Base-by-base conservation (phyloP, 2,797 vertebrate genomes). In the Chaetodon trifasciatus region DNA sequence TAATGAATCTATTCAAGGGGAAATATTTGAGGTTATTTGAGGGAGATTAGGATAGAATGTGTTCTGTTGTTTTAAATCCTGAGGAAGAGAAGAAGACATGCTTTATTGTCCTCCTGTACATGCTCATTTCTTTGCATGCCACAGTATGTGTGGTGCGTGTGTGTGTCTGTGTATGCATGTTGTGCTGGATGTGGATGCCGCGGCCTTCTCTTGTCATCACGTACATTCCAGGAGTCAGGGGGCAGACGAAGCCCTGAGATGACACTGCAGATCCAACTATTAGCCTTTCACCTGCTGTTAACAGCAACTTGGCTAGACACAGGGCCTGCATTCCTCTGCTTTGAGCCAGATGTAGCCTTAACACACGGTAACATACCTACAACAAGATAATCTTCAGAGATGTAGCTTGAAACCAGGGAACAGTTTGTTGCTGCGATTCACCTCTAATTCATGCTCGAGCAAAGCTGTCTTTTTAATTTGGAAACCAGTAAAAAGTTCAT, bases 141-240 rank as follows among this genome's bases (percentile, higher is more conserved):
- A 68, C 87, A 57, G 70, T 72, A 35, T 46, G 63, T 21, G 64
- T 74, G 15, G 46, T 57, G 66, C 56, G 81, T 68, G 71, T 79
- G 83, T 61, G 73, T 46, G 63, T 86, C 39, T 53, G 68, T 76
- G 69, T 57, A 46, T 53, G 61, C 78, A 72, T 76, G 81, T 68
- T 78, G 72, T 42, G 75, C 79, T 87, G 76, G 81, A 90, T 62
- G 78, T 74, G 82, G 86, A 91, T 17, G 74, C 72, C 21, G 79
- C 80, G 76, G 90, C 90, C 87, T 84, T 93, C 93, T 97, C 96
- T 97, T 98, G 97, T 99, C 97, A 98, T 97, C 97, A 95, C 94
- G 92, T 95, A 96, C 97, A 98, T 98, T 99, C 97, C 97, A 96
- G 92, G 95, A 96, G 96, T 97, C 96, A 95, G 94, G 83, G 93